Evolutionary conservation across 2,888 invertebrate genomes (phyloP).

Genomic region (Calliopum simillimum): DNA sequence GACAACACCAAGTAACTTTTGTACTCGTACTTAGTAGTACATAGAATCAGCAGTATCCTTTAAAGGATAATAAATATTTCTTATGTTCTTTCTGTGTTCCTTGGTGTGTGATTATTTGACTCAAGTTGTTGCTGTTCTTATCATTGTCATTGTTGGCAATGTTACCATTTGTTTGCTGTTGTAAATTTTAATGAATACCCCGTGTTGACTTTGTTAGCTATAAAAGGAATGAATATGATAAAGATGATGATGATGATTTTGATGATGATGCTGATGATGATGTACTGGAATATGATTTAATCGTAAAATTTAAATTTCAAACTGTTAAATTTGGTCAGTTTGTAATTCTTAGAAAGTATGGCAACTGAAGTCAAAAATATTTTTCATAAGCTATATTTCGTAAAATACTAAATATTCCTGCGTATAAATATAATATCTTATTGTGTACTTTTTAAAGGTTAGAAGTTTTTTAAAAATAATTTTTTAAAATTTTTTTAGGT

Average conservation of each 20-base stretch:
- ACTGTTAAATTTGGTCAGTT: slow-evolving; percentile 20
- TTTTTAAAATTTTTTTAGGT: slow-evolving; percentile 49
- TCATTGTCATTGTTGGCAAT: slow-evolving; percentile 22
- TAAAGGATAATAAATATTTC: slow-evolving; percentile 6
- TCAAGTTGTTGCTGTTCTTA: slow-evolving; percentile 26
- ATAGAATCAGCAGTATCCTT: background rate
- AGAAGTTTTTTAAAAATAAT: too few relatives aligned
- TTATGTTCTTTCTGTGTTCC: background rate
- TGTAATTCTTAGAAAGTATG: slow-evolving; percentile 23
- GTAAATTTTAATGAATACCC: background rate
- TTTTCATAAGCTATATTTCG: too few relatives aligned
- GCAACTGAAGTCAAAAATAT: too few relatives aligned
- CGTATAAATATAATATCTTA: too few relatives aligned
- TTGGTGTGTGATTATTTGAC: slow-evolving; percentile 9
- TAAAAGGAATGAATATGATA: background rate
- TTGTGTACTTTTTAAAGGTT: too few relatives aligned
- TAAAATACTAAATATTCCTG: too few relatives aligned
- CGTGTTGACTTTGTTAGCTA: background rate
- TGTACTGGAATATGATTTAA: slow-evolving; percentile 12
- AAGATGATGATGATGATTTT: background rate
- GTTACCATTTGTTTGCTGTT: background rate
- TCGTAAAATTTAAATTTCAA: slow-evolving; percentile 18
- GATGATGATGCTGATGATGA: background rate
- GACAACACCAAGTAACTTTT: background rate
- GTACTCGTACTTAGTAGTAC: background rate